These are phyloP conservation scores for Oryzias celebensis DNA, from an alignment of 2,113 vertebrate genomes.

Conservation along the genomic window DNA sequence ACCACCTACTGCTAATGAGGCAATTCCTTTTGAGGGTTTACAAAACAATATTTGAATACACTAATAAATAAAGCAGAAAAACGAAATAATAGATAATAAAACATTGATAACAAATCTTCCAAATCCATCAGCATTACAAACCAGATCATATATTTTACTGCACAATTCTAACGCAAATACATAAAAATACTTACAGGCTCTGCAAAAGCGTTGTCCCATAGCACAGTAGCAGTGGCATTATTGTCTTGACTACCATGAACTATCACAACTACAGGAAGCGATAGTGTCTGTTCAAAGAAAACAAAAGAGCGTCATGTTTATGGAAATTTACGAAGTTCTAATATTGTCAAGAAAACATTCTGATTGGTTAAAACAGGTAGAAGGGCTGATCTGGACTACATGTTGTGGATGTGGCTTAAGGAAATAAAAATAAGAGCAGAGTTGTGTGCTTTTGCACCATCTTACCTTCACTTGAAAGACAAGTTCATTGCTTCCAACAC, in stretches of 20 bases:
- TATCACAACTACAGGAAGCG: conserved; percentile 95
- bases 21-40: neutral
- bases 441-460: neutral
- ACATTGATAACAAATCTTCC: no score
- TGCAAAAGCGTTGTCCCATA: conserved; percentile 98
- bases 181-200: conserved; percentile 84
- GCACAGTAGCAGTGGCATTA: conserved; percentile 93
- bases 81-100: no score
- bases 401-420: no score
- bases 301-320: neutral
- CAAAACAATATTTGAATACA: neutral
- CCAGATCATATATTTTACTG: neutral
- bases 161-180: no score
- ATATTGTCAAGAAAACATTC: no score
- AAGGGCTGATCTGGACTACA: no score
- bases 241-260: conserved; percentile 98
- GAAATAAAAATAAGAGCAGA: no score
- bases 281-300: conserved; percentile 82
- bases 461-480: conserved; percentile 97
- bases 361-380: no score
- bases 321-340: no score
- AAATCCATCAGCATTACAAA: no score
- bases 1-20: no score
- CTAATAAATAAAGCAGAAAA: no score
- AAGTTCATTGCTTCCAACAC: conserved; percentile 92